Conservation (phyloP, 2,888 invertebrate genomes). For the Halictus ligatus region DNA sequence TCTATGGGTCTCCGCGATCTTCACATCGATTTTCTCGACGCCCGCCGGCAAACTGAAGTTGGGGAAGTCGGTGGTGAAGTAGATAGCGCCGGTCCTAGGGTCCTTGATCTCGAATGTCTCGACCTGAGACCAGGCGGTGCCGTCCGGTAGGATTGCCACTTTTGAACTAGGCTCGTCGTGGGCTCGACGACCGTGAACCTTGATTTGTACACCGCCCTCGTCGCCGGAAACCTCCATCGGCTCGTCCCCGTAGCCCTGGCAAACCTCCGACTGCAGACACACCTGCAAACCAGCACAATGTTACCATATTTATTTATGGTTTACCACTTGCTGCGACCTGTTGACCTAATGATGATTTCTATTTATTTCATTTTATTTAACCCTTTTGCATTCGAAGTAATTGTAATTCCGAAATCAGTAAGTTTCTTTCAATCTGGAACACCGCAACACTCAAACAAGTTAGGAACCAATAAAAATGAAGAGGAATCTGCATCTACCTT, state of each 20-base stretch:
- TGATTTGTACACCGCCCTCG: constrained; percentile 80
- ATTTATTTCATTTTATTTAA: background rate
- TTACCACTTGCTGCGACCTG: background rate
- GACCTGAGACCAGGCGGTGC: constrained; percentile 89
- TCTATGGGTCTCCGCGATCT: constrained; percentile 89
- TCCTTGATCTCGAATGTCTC: constrained; percentile 89
- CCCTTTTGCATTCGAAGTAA: too few species aligned
- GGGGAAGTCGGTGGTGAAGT: constrained; percentile 90
- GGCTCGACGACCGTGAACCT: constrained; percentile 76
- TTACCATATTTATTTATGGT: background rate
- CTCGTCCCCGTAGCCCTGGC: constrained; percentile 83
- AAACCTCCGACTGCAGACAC: constrained; percentile 81
- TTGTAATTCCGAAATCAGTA: too few species aligned
- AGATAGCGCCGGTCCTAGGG: constrained; percentile 86
- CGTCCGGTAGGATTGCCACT: constrained; percentile 86
- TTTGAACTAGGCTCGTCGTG: constrained; percentile 72
- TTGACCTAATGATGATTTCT: background rate
- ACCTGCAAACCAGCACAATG: constrained; percentile 69
- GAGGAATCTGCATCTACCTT: background rate
- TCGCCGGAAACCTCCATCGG: constrained; percentile 83
- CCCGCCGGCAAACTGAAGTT: constrained; percentile 90
- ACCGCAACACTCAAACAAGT: background rate
- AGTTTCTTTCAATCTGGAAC: too few species aligned
- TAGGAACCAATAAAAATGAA: background rate
- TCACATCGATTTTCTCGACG: constrained; percentile 88